Conservation (phyloP, 2,888 invertebrate genomes). For the Mylabris sibirica region DNA sequence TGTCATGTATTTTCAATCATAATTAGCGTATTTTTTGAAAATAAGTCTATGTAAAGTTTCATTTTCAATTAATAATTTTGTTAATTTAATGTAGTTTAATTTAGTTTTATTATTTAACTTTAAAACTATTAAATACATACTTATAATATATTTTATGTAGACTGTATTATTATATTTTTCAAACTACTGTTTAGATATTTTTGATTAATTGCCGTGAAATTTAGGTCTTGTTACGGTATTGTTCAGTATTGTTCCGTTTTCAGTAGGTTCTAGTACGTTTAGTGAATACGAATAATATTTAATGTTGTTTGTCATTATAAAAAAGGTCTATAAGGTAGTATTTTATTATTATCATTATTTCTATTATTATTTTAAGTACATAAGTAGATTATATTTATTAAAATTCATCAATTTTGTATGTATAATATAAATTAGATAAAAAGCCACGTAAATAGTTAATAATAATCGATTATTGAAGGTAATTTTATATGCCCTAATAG, state of each 20-base stretch:
- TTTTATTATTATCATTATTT: not conserved
- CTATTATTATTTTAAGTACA: not conserved
- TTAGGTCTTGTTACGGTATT: slow-evolving; percentile 34
- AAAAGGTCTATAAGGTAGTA: slow-evolving; percentile 2
- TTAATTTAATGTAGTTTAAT: slow-evolving; percentile 14
- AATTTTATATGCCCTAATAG: too few relatives aligned
- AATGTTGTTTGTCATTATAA: slow-evolving; percentile 1
- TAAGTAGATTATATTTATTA: not conserved
- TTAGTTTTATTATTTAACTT: slow-evolving; percentile 1
- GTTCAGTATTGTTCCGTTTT: slow-evolving; percentile 26
- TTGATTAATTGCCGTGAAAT: slow-evolving; percentile 36
- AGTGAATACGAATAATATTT: slow-evolving; percentile 31
- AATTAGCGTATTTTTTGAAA: not conserved
- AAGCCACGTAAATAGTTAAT: too few relatives aligned
- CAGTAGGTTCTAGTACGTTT: slow-evolving; percentile 16
- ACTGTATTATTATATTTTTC: slow-evolving; percentile 17
- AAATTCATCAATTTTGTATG: not conserved
- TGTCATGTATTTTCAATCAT: not conserved
- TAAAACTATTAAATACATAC: not conserved
- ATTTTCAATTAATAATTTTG: not conserved
- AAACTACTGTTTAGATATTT: slow-evolving; percentile 18
- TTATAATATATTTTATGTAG: not conserved
- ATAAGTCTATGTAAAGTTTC: not conserved
- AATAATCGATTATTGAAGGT: too few relatives aligned
- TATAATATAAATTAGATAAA: too few relatives aligned